Evolutionary conservation across 37 sponge, comb jelly and placozoan species (phyloP), one percentile per base, ranked within the genome.

Genomic region (Geodia barretti): DNA sequence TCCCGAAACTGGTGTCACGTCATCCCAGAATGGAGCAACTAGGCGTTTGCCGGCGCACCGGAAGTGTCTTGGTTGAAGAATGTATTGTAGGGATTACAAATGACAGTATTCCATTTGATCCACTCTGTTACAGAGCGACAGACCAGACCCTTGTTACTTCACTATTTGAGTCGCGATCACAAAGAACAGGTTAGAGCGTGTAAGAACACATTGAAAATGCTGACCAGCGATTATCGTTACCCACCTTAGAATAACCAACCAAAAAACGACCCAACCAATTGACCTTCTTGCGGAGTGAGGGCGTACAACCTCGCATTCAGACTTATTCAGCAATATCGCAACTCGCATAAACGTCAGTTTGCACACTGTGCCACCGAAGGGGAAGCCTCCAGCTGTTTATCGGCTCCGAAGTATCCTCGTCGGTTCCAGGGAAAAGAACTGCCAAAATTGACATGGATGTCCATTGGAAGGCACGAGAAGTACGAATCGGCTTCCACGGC

Each of bases 11-110:
- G n/a, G 67, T 68, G 60, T 90, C 87, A 79, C 63, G 61, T 89
- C 90, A 20, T 74, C 73, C 90, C 90, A 89, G 72, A 64, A 89
- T 21, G 90, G 90, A 43, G 90, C 90, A 36, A 89, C 67, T 73
- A 83, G 33, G 40, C 42, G 37, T 64, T 33, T 0, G 54, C n/a
- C n/a, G n/a, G n/a, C n/a, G 54, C 7, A 47, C 54, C 7, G 54
- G 54, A 17, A 47, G 14, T 47, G n/a, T 47, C 54, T 47, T 47
- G 54, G 14, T 47, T 47, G 54, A 47, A 14, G 54, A 47, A 47
- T 17, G 54, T 7, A 14, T 47, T 47, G 54, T 47, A 47, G 7
- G 54, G 54, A 47, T 14, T 14, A 47, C 54, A 47, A 47, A 47
- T 7, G 54, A 47, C 14, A 47, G 14, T 17, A 47, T 47, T 47